Conservation (phyloP, 2,888 invertebrate genomes). For the Temnothorax rugatulus region DNA sequence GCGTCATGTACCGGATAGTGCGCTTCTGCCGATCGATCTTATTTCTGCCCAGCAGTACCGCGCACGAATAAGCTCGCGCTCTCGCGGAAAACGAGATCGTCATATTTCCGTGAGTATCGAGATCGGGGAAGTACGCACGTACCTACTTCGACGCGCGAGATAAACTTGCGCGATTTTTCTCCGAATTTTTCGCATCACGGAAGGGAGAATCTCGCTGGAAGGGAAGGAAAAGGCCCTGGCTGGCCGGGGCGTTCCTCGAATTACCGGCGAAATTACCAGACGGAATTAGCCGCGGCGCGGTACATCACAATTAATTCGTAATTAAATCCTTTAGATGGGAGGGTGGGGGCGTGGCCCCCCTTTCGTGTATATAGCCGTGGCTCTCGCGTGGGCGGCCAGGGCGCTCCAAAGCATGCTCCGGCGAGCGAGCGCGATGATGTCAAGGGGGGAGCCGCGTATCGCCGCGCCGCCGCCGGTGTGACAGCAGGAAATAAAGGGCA, state of each 20-base stretch:
- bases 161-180: background rate
- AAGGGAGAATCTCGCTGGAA: conserved; percentile 24
- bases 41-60: background rate
- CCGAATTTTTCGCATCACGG: background rate
- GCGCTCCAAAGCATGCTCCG: conserved; percentile 63
- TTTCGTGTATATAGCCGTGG: conserved; percentile 53
- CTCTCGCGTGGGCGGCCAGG: conserved; percentile 64
- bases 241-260: conserved; percentile 56
- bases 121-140: background rate
- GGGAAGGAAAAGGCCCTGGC: background rate
- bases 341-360: conserved; percentile 75
- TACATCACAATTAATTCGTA: conserved; percentile 82
- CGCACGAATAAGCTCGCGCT: background rate
- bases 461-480: conserved; percentile 75
- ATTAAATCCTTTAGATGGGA: conserved; percentile 79
- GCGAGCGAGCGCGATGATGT: conserved; percentile 64
- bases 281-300: conserved; percentile 73
- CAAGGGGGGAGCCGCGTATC: conserved; percentile 67
- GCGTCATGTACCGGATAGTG: background rate
- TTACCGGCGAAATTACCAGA: conserved; percentile 68
- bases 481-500: conserved; percentile 83
- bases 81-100: conserved; percentile 12
- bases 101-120: background rate
- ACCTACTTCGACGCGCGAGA: background rate
- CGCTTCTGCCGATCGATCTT: conserved; percentile 19